phyloP scores from a whole-genome alignment of 2,888 invertebrate species.

The Epirrhoe alternata region DNA sequence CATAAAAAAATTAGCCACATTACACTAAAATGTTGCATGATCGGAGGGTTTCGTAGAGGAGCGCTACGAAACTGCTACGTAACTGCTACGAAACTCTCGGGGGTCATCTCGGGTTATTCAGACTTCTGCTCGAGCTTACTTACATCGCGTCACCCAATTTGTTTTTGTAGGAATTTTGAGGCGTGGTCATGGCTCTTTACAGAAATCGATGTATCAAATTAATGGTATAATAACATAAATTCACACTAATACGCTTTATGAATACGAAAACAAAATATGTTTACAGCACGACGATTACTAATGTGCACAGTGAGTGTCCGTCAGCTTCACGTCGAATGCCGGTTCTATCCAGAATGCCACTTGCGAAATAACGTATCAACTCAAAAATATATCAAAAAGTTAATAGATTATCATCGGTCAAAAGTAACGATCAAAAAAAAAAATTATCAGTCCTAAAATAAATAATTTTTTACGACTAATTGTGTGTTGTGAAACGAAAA shows the following conservation, averaged over 20 bases:
- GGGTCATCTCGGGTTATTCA: slow-evolving; percentile 60
- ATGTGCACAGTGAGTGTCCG: slow-evolving; percentile 79
- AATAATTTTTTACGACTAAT: neutral
- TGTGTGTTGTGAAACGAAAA: too few species aligned
- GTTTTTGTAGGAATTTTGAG: slow-evolving; percentile 49
- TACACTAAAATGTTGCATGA: slow-evolving; percentile 80
- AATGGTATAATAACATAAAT: slow-evolving; percentile 80
- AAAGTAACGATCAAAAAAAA: neutral
- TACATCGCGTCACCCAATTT: slow-evolving; percentile 62
- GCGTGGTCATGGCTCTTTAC: slow-evolving; percentile 70
- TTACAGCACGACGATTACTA: slow-evolving; percentile 85
- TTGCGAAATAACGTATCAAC: slow-evolving; percentile 44
- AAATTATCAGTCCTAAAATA: too few species aligned
- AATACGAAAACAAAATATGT: slow-evolving; percentile 79
- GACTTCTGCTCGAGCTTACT: slow-evolving; percentile 71
- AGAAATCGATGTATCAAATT: slow-evolving; percentile 73
- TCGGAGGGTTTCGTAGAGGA: slow-evolving; percentile 77
- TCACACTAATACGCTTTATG: slow-evolving; percentile 81
- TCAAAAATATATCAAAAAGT: slow-evolving; percentile 13
- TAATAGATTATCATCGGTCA: too few species aligned
- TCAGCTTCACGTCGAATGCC: slow-evolving; percentile 71
- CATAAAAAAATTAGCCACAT: slow-evolving; percentile 78
- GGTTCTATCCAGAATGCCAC: slow-evolving; percentile 54
- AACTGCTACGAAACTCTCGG: slow-evolving; percentile 74
- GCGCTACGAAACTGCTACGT: slow-evolving; percentile 36